Conservation (phyloP, 1,140 invertebrate species). For the Diplogasteroides magnus region DNA sequence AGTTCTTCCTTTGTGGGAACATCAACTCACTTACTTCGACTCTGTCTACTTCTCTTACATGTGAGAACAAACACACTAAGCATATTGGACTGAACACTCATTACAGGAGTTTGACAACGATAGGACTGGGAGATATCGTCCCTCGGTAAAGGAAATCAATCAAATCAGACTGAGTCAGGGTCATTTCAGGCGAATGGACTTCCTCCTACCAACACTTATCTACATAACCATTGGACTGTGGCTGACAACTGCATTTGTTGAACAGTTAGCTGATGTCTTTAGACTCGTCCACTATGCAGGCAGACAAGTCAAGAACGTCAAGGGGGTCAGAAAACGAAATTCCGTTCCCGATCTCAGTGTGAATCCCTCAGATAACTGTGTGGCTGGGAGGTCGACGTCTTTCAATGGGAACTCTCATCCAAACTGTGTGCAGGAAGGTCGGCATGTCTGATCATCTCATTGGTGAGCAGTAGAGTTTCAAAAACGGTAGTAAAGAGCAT, state of each 20-base stretch:
- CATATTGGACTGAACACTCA: not conserved
- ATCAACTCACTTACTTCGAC: conserved; percentile 48
- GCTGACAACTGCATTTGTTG: conserved; percentile 49
- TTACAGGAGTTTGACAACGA: conserved; percentile 39
- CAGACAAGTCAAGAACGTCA: conserved; percentile 48
- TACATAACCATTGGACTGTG: conserved; percentile 52
- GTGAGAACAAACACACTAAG: conserved; percentile 11
- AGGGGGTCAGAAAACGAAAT: conserved; percentile 31
- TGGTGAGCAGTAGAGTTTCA: too few species aligned
- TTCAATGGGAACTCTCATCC: conserved; percentile 44
- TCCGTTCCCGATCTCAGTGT: not conserved
- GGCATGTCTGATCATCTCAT: conserved; percentile 49
- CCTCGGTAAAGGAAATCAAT: conserved; percentile 17
- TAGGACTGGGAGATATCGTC: conserved; percentile 50
- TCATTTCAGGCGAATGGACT: conserved; percentile 43
- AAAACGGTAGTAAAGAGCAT: too few species aligned
- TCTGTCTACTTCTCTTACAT: conserved; percentile 53
- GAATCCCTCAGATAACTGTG: conserved; percentile 39
- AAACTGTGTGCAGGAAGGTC: conserved; percentile 45
- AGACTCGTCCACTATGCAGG: conserved; percentile 49
- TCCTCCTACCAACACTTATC: conserved; percentile 43
- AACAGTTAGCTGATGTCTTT: conserved; percentile 49
- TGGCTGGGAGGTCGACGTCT: conserved; percentile 45
- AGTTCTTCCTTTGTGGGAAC: conserved; percentile 47
- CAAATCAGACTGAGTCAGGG: not conserved